Percentiles rank a stretch among this genome's conserved stretches.
Evolutionary conservation across 2,888 invertebrate genomes (phyloP).

Genomic region (Himalopsyche japonica): DNA sequence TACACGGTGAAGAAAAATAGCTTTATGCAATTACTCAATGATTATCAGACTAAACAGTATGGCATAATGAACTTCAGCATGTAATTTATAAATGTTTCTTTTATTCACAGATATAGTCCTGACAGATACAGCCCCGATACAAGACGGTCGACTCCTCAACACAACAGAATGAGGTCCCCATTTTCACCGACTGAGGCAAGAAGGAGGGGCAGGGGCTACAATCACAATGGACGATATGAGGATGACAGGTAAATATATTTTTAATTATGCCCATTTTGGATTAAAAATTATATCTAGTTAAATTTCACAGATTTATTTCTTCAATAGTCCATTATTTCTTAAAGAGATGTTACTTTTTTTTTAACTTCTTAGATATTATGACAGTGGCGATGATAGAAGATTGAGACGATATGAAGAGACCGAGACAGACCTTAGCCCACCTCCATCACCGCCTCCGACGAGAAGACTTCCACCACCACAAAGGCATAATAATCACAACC

Average conservation of each 20-base stretch:
- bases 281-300: too few species aligned
- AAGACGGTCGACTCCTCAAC: slow-evolving; percentile 10
- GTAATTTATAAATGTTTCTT: not conserved
- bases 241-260: slow-evolving; percentile 35
- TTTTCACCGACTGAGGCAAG: slow-evolving; percentile 28
- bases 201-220: slow-evolving; percentile 29
- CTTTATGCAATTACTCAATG: too few species aligned
- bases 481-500: slow-evolving; percentile 50
- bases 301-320: too few species aligned
- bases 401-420: slow-evolving; percentile 54
- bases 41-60: too few species aligned
- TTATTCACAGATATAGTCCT: slow-evolving; percentile 32
- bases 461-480: slow-evolving; percentile 54
- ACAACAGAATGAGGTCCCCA: slow-evolving; percentile 33
- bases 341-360: not conserved
- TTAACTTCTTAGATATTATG: slow-evolving; percentile 46
- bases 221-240: slow-evolving; percentile 30
- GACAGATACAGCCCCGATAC: slow-evolving; percentile 32
- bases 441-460: slow-evolving; percentile 63
- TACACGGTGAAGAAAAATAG: too few species aligned
- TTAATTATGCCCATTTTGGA: too few species aligned
- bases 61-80: not conserved
- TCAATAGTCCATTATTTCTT: too few species aligned
- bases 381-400: slow-evolving; percentile 46
- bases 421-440: slow-evolving; percentile 71